Base-by-base conservation (phyloP, 2,888 invertebrate species). In the Capitulum mitella region DNA sequence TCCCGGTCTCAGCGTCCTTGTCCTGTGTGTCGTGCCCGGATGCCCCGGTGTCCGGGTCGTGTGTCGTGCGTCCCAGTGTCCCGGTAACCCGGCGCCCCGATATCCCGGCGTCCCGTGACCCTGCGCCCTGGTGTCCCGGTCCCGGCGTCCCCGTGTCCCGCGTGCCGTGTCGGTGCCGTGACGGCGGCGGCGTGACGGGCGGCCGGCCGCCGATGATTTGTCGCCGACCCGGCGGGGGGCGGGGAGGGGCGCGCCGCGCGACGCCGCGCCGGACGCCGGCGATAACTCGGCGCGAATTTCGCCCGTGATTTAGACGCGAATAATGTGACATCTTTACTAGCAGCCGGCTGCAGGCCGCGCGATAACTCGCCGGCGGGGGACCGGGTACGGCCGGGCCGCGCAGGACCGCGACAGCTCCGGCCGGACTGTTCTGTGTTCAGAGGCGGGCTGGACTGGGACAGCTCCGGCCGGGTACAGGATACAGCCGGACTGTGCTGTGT, bases 241-340 rank as follows among this genome's bases (percentile, higher is more conserved):
- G 43, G 43, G 43, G 6, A 43, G 10, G 43, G 43, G 43, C 6
- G 10, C 43, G 12, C 19, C 51, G 51, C 6, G 6, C 16, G 22
- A 51, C 51, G 51, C 3, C 51, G 51, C 19, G 64, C 22, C 29
- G 26, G 26, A 40, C 70, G 22, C 37, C 70, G 40, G 26, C 14
- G 70, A 70, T 70, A 70, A 70, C 70, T 70, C 70, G 40, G 10
- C 19, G 26, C 70, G 40, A 70, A 40, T 70, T 70, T 70, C 70
- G 70, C 8, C 40, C 10, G 70, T 40, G 70, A 70, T 70, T 70
- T 70, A 70, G 37, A 10, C 37, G 37, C 70, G 70, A 70, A 70
- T 70, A 40, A 70, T 70, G 70, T 70, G 70, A 70, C 70, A 70
- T 70, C 70, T 70, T 70, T 37, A 70, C 70, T 70, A 26, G 70